These are phyloP conservation scores for Malurus alboscapulatus DNA, from an alignment of 2,113 vertebrate genomes.

Conservation along the genomic window DNA sequence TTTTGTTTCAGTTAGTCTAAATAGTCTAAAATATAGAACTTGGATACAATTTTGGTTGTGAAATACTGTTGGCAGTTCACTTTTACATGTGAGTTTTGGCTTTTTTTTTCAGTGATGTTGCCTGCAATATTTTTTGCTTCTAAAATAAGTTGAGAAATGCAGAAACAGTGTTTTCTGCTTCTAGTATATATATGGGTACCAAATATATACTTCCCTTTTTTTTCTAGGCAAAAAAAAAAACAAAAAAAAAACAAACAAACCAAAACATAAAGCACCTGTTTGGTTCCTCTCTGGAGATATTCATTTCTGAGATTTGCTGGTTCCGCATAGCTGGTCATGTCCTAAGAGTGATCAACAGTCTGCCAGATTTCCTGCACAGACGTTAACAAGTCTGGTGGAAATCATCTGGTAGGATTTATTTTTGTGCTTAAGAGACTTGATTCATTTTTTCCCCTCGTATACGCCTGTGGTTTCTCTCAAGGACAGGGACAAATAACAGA, in stretches of 20 bases:
- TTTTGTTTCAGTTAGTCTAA: not conserved
- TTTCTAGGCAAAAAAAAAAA: not conserved
- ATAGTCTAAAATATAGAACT: not conserved
- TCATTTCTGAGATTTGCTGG: not conserved
- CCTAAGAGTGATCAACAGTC: conserved; percentile 26
- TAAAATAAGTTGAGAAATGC: not conserved
- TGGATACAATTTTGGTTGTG: not conserved
- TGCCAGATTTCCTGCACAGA: conserved; percentile 54
- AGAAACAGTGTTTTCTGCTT: not conserved
- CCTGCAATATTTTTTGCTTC: not conserved
- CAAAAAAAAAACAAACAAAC: not conserved
- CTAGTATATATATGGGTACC: not conserved
- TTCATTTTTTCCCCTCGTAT: not conserved
- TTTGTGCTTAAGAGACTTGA: not conserved
- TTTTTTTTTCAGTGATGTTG: not conserved
- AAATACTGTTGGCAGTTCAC: not conserved
- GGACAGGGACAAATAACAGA: not conserved
- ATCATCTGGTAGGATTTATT: not conserved
- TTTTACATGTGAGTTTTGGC: not conserved
- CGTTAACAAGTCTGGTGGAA: not conserved
- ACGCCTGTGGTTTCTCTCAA: not conserved
- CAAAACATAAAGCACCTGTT: not conserved
- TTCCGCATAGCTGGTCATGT: not conserved
- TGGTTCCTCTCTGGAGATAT: not conserved
- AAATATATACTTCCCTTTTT: not conserved